These are phyloP conservation scores for Ectemnius lituratus DNA, from an alignment of 2,888 invertebrate species.

Conservation along the genomic window DNA sequence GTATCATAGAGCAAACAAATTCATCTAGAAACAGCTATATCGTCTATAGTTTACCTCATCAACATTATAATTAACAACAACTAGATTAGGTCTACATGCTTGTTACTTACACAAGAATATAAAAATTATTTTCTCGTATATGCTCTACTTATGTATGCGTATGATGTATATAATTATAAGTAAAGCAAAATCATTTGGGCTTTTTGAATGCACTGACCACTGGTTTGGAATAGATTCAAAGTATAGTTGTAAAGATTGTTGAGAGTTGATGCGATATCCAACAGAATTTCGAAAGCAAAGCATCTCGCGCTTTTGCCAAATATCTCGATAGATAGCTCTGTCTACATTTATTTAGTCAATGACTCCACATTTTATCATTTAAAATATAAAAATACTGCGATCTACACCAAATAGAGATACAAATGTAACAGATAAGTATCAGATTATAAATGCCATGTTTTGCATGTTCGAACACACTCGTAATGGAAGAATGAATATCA, in stretches of 20 bases:
- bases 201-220: too few species aligned
- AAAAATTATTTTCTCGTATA: slow-evolving; percentile 44
- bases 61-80: slow-evolving; percentile 62
- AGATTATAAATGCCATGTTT: slow-evolving; percentile 39
- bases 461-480: slow-evolving; percentile 14
- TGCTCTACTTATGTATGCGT: slow-evolving; percentile 24
- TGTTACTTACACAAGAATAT: slow-evolving; percentile 54
- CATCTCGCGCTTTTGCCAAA: too few species aligned
- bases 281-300: too few species aligned
- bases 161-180: slow-evolving; percentile 10
- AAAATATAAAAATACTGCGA: slow-evolving; percentile 31
- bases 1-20: slow-evolving; percentile 68
- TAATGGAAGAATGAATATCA: slow-evolving; percentile 21
- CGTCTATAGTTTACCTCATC: slow-evolving; percentile 53
- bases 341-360: too few species aligned
- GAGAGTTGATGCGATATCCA: too few species aligned
- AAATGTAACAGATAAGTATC: slow-evolving; percentile 16
- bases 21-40: slow-evolving; percentile 62
- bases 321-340: too few species aligned
- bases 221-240: too few species aligned
- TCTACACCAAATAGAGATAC: slow-evolving; percentile 8
- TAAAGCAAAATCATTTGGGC: background rate
- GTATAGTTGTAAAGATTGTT: too few species aligned
- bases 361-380: background rate
- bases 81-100: slow-evolving; percentile 58